Percentiles rank a stretch among this genome's conserved stretches.
phyloP scores from a whole-genome alignment of 2,797 vertebrate genomes.

The Takifugu ocellatus region DNA sequence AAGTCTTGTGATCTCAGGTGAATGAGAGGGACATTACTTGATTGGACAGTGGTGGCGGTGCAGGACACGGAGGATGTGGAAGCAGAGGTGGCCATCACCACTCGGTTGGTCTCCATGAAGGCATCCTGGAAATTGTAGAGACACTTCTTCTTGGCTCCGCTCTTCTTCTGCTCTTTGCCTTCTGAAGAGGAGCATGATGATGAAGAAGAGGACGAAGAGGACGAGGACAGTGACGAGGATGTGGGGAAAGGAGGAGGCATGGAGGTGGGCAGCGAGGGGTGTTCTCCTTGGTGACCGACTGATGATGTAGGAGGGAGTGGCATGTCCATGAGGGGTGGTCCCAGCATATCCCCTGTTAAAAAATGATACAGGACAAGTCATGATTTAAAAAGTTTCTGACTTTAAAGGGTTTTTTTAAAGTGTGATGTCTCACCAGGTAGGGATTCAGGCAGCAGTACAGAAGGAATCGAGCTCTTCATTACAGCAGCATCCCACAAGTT shows the following conservation, averaged over 20 bases:
- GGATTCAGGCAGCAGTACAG: slow-evolving; percentile 90
- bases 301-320: slow-evolving; percentile 81
- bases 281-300: slow-evolving; percentile 69
- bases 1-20: slow-evolving; percentile 79
- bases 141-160: slow-evolving; percentile 92
- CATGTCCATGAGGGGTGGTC: slow-evolving; percentile 83
- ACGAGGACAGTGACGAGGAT: slow-evolving; percentile 59
- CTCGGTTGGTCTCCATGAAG: slow-evolving; percentile 94
- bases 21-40: slow-evolving; percentile 85
- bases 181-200: slow-evolving; percentile 76
- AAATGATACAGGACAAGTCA: not conserved
- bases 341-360: slow-evolving; percentile 84
- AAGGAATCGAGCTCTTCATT: slow-evolving; percentile 97
- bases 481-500: slow-evolving; percentile 96
- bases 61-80: slow-evolving; percentile 93
- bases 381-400: not conserved
- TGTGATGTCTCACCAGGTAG: slow-evolving; percentile 82
- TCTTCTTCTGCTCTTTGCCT: slow-evolving; percentile 89
- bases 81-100: slow-evolving; percentile 93
- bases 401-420: not conserved
- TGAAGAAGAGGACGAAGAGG: slow-evolving; percentile 57
- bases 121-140: slow-evolving; percentile 98
- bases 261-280: slow-evolving; percentile 50
- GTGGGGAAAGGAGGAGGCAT: slow-evolving; percentile 51
- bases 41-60: slow-evolving; percentile 94